These are phyloP conservation scores for Siniperca obscura DNA, from an alignment of 2,797 vertebrate genomes.

Conservation along the genomic window DNA sequence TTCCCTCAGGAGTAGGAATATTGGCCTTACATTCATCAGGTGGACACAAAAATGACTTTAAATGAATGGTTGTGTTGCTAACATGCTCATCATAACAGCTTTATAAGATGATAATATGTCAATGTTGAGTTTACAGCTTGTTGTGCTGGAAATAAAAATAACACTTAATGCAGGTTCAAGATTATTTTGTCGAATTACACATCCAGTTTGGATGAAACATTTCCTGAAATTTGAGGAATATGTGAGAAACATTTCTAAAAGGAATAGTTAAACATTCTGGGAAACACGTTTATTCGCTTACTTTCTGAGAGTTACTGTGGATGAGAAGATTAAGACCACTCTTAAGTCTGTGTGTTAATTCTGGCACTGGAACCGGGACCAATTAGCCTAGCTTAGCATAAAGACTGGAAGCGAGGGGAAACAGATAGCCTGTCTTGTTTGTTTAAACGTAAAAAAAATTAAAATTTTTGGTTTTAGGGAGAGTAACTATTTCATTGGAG, in stretches of 20 bases:
- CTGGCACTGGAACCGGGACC: not conserved
- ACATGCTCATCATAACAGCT: not conserved
- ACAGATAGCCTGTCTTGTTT: not conserved
- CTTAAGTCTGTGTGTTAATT: not conserved
- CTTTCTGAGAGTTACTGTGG: not conserved
- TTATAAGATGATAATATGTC: too few species aligned
- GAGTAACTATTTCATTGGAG: not conserved
- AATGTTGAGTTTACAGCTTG: not conserved
- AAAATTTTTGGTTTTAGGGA: not conserved
- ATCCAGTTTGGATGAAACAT: not conserved
- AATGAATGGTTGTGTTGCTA: not conserved
- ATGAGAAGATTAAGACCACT: not conserved
- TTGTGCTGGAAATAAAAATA: not conserved
- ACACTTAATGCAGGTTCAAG: not conserved
- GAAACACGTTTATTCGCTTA: not conserved
- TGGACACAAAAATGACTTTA: not conserved
- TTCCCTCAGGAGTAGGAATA: not conserved
- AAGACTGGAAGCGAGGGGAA: not conserved
- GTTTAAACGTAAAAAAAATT: not conserved
- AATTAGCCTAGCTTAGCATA: conserved; percentile 1
- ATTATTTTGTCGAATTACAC: not conserved
- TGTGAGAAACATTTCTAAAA: not conserved
- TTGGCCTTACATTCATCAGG: not conserved
- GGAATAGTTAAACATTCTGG: too few species aligned
- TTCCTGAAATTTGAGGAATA: conserved; percentile 2